phyloP scores from a whole-genome alignment of 2,888 invertebrate species.

The Mythimna impura region DNA sequence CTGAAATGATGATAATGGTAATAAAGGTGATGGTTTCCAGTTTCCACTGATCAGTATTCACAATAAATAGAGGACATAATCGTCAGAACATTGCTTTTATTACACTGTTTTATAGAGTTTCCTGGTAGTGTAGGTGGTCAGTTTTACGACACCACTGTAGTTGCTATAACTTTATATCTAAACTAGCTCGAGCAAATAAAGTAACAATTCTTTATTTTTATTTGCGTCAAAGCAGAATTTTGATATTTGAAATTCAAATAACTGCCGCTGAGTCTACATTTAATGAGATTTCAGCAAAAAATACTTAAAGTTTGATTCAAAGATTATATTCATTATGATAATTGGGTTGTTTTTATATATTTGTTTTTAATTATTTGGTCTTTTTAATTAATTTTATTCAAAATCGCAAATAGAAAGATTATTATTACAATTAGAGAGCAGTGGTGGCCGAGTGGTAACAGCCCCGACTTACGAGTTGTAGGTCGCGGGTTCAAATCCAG shows the following conservation, averaged over 20 bases:
- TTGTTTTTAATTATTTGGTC: too few relatives aligned
- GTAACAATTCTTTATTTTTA: neutral
- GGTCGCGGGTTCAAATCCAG: too few relatives aligned
- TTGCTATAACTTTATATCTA: neutral
- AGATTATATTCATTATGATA: neutral
- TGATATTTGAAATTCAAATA: slow-evolving; percentile 7
- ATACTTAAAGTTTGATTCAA: neutral
- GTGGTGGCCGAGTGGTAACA: too few relatives aligned
- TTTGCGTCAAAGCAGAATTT: neutral
- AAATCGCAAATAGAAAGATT: too few relatives aligned
- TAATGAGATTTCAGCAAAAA: neutral
- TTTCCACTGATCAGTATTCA: slow-evolving; percentile 3
- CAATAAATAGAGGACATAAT: neutral
- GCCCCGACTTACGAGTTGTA: too few relatives aligned
- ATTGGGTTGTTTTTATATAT: too few relatives aligned
- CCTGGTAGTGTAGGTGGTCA: neutral
- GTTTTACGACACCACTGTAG: neutral
- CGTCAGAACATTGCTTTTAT: slow-evolving; percentile 20
- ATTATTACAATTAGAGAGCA: too few relatives aligned
- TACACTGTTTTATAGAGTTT: slow-evolving; percentile 19
- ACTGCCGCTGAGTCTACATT: neutral
- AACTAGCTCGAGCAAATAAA: slow-evolving; percentile 5
- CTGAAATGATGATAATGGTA: neutral
- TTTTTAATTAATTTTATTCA: too few relatives aligned
- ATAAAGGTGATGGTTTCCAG: neutral